Base-by-base conservation (phyloP, 2,888 invertebrate species). In the Tenodera sinensis region DNA sequence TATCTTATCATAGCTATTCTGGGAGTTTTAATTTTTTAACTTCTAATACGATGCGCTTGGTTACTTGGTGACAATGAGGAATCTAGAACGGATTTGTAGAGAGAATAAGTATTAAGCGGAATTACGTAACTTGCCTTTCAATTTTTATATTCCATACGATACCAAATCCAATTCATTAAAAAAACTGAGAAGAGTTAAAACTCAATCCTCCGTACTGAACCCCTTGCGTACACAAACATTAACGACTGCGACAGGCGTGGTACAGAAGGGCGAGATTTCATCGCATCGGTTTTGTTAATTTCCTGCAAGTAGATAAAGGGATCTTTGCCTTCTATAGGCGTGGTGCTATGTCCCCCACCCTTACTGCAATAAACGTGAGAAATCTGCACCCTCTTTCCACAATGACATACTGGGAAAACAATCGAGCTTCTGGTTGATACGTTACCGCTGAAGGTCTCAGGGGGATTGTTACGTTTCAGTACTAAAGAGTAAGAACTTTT, bases 271-370 rank as follows among this genome's bases (percentile, higher is more conserved):
- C 15, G 28, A n/a, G 85, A 85, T 82, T 89, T 83, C 89, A 85
- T 83, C 89, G 85, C 86, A 71, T 85, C 88, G 86, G 89, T 89
- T 89, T 89, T 88, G 89, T 89, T 89, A 89, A 89, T 89, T 89
- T 89, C 89, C 89, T 89, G 89, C 27, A 47, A 34, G 84, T 81
- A 89, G 89, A 89, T 89, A 89, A 89, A 89, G 89, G 71, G 85
- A 85, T 42, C 54, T 71, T 71, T 71, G 54, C 54, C 54, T 71
- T 71, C 20, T 71, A 25, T 30, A 30, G n/a, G 85, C 30, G 85
- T 34, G 14, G 83, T 27, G n/a, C 83, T 34, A 7, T 8, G 30
- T 20, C 25, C 83, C 8, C 87, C 30, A 1, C 87, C 34, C 81
- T n/a, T 8, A n/a, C 30, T 34, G 54, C 47, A 34, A 85, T 85